Evolutionary conservation across 1,140 invertebrate genomes (phyloP).

Genomic region (Formica selysi): DNA sequence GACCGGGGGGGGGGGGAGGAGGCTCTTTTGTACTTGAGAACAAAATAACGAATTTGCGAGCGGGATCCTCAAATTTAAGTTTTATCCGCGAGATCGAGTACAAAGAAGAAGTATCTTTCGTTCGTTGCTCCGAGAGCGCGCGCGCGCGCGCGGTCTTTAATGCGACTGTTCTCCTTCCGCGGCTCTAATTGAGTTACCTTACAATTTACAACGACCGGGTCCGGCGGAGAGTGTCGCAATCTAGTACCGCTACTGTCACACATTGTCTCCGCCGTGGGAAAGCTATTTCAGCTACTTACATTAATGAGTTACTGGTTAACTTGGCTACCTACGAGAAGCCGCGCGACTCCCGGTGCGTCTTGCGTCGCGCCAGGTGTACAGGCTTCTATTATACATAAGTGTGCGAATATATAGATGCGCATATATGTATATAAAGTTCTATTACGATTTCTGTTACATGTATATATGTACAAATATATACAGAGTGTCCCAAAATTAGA

Average conservation of each 20-base stretch:
- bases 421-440: background rate
- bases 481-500: too few species aligned
- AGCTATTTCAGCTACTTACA: conserved; percentile 77
- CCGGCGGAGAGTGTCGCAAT: conserved; percentile 44
- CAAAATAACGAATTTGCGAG: background rate
- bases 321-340: conserved; percentile 52
- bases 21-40: conserved; percentile 1
- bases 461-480: background rate
- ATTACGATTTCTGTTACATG: too few species aligned
- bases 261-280: conserved; percentile 40
- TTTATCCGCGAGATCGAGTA: background rate
- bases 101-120: background rate
- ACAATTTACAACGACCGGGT: conserved; percentile 70
- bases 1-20: background rate
- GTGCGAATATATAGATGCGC: background rate
- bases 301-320: conserved; percentile 79
- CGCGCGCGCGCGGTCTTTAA: background rate
- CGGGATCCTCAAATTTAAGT: background rate
- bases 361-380: conserved; percentile 55
- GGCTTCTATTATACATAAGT: conserved; percentile 30
- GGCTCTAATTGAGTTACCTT: conserved; percentile 75
- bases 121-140: background rate
- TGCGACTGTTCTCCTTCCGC: conserved; percentile 50
- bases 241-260: conserved; percentile 20
- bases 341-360: conserved; percentile 63